These are phyloP conservation scores for Meliscaeva auricollis DNA, from an alignment of 2,888 invertebrate genomes.

Conservation along the genomic window DNA sequence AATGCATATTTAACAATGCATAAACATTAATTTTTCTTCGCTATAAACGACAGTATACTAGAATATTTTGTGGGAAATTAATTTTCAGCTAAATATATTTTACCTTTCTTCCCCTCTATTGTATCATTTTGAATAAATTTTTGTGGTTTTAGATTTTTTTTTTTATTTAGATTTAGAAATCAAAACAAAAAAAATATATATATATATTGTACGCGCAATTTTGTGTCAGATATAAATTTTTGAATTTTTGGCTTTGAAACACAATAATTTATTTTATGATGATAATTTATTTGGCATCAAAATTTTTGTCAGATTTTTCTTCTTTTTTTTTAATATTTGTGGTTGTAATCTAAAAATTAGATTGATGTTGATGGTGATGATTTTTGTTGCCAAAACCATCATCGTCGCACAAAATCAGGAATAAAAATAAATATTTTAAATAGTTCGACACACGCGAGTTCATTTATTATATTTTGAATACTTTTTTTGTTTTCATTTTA, in stretches of 20 bases:
- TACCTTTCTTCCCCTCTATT: not conserved
- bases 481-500: not conserved
- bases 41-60: not conserved
- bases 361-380: slow-evolving; percentile 56
- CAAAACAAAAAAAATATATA: not conserved
- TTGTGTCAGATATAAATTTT: slow-evolving; percentile 37
- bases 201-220: slow-evolving; percentile 45
- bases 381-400: slow-evolving; percentile 52
- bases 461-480: slow-evolving; percentile 25
- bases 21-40: not conserved
- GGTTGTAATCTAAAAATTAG: slow-evolving; percentile 26
- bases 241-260: slow-evolving; percentile 33
- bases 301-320: slow-evolving; percentile 5
- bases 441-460: slow-evolving; percentile 14
- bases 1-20: slow-evolving; percentile 16
- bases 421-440: not conserved
- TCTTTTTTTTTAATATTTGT: too few relatives aligned
- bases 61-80: slow-evolving; percentile 4
- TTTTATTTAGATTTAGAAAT: slow-evolving; percentile 40
- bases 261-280: slow-evolving; percentile 45
- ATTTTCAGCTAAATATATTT: slow-evolving; percentile 1
- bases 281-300: slow-evolving; percentile 55
- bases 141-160: slow-evolving; percentile 1
- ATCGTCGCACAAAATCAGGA: slow-evolving; percentile 5
- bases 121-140: not conserved